Base-by-base conservation (phyloP, 2,113 vertebrate species). In the Manacus vitellinus region DNA sequence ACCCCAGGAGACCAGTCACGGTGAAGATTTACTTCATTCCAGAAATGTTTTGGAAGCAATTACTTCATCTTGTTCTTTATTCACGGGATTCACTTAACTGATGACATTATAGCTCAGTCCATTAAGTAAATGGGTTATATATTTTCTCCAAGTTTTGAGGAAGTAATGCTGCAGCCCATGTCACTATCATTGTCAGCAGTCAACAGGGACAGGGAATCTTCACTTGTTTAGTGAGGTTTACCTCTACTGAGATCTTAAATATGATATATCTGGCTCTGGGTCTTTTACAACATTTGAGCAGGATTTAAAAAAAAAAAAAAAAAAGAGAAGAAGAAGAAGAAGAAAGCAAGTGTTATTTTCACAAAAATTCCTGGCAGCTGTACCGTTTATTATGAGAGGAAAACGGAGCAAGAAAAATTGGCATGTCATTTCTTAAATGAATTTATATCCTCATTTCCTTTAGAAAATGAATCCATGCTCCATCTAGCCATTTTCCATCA, bases 371-470 rank as follows among this genome's bases (percentile, higher is more conserved):
- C 96, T 96, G 95, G 97, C 96, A 97, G 93, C 89, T 66, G 74
- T 73, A 89, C 87, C 15, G 6, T 96, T 94, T 96, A 95, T 97
- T 97, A 97, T 59, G 81, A 93, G 95, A 91, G 78, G 87, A 96
- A 95, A 93, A 93, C 10, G 25, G 94, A 96, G 91, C 92, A 97
- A 97, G 96, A 97, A 92, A 96, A 97, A 95, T 94, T 96, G 97
- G 94, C 93, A 83, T 95, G 96, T 95, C 91, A 94, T 95, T 97
- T 94, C 89, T 94, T 93, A 97, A 97, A 97, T 95, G 89, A 97
- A 97, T 97, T 97, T 97, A 95, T 95, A 95, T 94, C 87, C 93
- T 96, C 95, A 97, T 97, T 97, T 97, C 95, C 96, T 95, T 95
- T 80, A 92, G 94, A 95, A 96, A 97, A 96, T 94, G 89, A 94